Evolutionary conservation across 2,113 vertebrate genomes (phyloP), one percentile per base, ranked within the genome.

Genomic region (Hiodon alosoides): DNA sequence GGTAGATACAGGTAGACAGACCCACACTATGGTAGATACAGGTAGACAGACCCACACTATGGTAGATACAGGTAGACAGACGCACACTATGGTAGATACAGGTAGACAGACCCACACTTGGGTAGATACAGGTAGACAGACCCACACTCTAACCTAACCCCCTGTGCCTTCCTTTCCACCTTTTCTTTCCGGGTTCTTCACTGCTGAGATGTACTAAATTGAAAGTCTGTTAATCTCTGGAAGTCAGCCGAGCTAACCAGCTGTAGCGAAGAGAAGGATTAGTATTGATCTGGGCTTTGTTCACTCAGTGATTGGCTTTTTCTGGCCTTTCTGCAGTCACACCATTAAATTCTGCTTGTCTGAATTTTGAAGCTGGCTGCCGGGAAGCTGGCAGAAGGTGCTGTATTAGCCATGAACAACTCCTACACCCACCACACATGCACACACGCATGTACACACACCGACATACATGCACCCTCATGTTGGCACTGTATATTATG

Each of bases 261-360:
- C 77, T 76, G 72, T 72, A 70, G 77, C 84, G 76, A 77, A 14
- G 61, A 64, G 51, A 77, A 75, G 80, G 81, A 85, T 85, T 81
- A 74, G 80, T 88, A 86, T 89, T 84, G 85, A 89, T 90, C 82
- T 76, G 68, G 31, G 73, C 80, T 83, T 70, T 82, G 66, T 73
- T 65, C 77, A 48, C 68, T 77, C 74, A 79, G 68, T 82, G 76
- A 59, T 73, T 79, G 77, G 53, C 52, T 75, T 72, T 81, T 67
- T 77, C 46, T 67, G 83, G 51, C 72, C 50, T 83, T 71, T 70
- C 77, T 72, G 68, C 80, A 73, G 72, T 76, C 53, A 83, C 81
- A 16, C 68, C 68, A 77, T 76, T 76, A 80, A 54, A 52, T 51
- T 78, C 51, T 66, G 69, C 51, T 69, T 69, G 61, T 78, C 77